Evolutionary conservation across 2,797 vertebrate genomes (phyloP), one percentile per base, ranked within the genome.

Genomic region (Pseudomugil tenellus): DNA sequence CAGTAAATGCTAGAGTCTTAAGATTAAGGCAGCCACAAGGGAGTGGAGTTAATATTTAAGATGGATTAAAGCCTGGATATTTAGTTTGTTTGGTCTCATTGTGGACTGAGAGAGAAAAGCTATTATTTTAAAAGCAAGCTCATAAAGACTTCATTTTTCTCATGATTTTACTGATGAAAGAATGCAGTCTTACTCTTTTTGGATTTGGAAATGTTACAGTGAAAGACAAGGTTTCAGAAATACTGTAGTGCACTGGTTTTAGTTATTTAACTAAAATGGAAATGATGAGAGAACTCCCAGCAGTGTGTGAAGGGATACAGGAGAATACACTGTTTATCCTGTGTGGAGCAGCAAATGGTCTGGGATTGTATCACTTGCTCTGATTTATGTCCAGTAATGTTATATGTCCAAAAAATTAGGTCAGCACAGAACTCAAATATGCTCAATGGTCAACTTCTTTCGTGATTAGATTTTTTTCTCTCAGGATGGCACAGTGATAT

Each of bases 1-100:
- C 52, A 75, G 60, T 74, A 74, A 46, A 75, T 56, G 34, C 59
- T 48, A 14, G 52, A 64, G 63, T 82, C 29, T 77, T 83, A 77
- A 81, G 83, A 86, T 84, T 84, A 83, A 72, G 57, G 65, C 48
- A 37, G 77, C 79, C 69, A 83, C 59, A 3, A 68, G 76, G 69
- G 70, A 72, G 67, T 76, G 41, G 60, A 65, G 64, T 80, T 76
- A 81, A 87, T 88, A 81, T 85, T 86, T 80, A 78, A 67, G 51
- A 83, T 84, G 79, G 77, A 86, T 87, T 87, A 76, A 67, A 77
- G 64, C 76, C 63, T 80, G 68, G 76, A 84, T 79, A 74, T 84
- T 76, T 58, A 59, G 57, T 77, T 84, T 76, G 68, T 72, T 79
- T 77, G 51, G 60, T 77, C 37, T 76, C 37, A 58, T 46, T 52